Percentiles rank a stretch among this genome's conserved stretches.
These are phyloP conservation scores for Pecten maximus DNA, from an alignment of 2,888 invertebrate species.

Conservation along the genomic window DNA sequence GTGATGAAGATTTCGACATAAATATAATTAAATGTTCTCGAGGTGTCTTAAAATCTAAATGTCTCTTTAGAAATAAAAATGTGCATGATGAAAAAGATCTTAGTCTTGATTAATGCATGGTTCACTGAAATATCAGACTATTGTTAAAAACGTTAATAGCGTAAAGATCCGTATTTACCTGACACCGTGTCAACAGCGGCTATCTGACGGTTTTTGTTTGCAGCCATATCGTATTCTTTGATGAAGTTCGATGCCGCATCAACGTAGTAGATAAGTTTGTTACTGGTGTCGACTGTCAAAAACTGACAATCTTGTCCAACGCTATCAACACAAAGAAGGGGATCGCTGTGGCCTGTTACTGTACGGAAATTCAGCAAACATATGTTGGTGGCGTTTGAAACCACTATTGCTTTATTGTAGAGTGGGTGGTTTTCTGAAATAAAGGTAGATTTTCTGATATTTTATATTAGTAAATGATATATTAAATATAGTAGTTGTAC, in stretches of 20 bases:
- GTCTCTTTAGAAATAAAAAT: no score
- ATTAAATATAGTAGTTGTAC: no score
- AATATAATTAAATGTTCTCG: no score
- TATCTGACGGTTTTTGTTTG: not conserved
- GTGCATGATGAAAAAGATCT: no score
- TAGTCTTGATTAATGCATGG: no score
- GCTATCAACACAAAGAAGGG: not conserved
- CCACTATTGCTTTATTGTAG: not conserved
- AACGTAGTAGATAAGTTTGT: not conserved
- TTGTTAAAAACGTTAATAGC: no score
- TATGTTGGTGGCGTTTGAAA: not conserved
- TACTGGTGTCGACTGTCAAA: not conserved
- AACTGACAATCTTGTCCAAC: not conserved
- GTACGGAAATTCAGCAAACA: not conserved
- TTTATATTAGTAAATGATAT: no score
- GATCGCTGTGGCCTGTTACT: not conserved
- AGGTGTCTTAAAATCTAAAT: no score
- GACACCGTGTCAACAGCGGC: not conserved
- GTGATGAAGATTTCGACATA: no score
- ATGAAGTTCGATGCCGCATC: not conserved
- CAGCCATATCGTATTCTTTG: not conserved
- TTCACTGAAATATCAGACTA: no score
- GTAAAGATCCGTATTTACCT: not conserved
- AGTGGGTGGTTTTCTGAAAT: slow-evolving; percentile 8
- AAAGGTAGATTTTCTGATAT: no score